Evolutionary conservation across 2,888 invertebrate species (phyloP).

Genomic region (Andrena trimmerana): DNA sequence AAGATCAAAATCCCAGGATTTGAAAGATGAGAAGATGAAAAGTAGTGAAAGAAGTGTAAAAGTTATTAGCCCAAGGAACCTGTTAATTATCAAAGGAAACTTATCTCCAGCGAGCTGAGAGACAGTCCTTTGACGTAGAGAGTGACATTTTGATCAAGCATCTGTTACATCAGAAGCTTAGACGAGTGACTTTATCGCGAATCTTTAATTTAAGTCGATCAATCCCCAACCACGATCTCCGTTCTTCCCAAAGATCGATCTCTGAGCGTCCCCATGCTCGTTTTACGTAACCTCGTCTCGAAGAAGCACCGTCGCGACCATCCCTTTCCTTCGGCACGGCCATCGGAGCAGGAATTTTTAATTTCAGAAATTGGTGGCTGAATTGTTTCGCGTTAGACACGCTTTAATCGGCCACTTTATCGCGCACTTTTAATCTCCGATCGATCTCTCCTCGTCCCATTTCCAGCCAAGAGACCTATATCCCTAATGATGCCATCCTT

Average conservation of each 20-base stretch:
- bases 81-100: conserved; percentile 1
- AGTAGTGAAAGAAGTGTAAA: neutral
- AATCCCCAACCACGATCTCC: conserved; percentile 48
- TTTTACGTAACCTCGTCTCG: conserved; percentile 18
- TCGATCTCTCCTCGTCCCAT: conserved; percentile 11
- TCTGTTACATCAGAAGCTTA: conserved; percentile 26
- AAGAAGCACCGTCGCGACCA: conserved; percentile 7
- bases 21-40: neutral
- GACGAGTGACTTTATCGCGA: conserved; percentile 69
- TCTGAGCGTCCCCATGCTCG: conserved; percentile 5
- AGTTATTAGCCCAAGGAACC: neutral
- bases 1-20: conserved; percentile 1
- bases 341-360: conserved; percentile 47
- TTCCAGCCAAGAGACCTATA: neutral
- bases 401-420: conserved; percentile 42
- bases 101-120: conserved; percentile 12
- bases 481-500: conserved; percentile 20
- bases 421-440: conserved; percentile 39
- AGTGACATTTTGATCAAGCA: conserved; percentile 49
- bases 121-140: conserved; percentile 13
- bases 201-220: conserved; percentile 76
- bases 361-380: conserved; percentile 51
- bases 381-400: conserved; percentile 49
- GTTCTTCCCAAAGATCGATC: conserved; percentile 34
- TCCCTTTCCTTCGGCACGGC: neutral